These are phyloP conservation scores for Diarsia rubi DNA, from an alignment of 2,888 invertebrate genomes.

Conservation along the genomic window DNA sequence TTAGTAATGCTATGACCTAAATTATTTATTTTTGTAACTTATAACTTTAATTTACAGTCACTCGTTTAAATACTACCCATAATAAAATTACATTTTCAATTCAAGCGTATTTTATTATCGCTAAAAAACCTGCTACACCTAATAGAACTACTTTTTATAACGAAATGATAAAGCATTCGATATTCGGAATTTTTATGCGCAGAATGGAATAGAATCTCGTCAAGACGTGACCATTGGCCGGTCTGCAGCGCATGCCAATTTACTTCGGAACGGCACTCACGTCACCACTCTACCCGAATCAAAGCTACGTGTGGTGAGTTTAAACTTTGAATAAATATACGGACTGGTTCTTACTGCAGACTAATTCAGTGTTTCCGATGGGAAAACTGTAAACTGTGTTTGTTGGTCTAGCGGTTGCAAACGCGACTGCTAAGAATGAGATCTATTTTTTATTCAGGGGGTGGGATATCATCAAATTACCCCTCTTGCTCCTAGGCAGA, in stretches of 20 bases:
- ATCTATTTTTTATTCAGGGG: no score
- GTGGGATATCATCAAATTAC: no score
- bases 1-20: no score
- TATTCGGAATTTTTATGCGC: not conserved
- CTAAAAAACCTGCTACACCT: not conserved
- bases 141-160: not conserved
- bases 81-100: no score
- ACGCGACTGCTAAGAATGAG: no score
- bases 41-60: no score
- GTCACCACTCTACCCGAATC: slow-evolving; percentile 36
- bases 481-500: no score
- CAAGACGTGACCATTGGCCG: slow-evolving; percentile 29
- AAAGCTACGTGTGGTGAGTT: slow-evolving; percentile 34
- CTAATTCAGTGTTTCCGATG: not conserved
- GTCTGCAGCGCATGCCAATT: slow-evolving; percentile 27
- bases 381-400: not conserved
- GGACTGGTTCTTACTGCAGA: not conserved
- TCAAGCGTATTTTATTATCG: no score
- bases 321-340: slow-evolving; percentile 17
- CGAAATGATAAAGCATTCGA: not conserved
- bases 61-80: no score
- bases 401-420: no score
- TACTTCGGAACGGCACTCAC: slow-evolving; percentile 22
- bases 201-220: not conserved
- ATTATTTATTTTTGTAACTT: no score